Base-by-base conservation (phyloP, 2,888 invertebrate species). In the Sussaba pulchella region DNA sequence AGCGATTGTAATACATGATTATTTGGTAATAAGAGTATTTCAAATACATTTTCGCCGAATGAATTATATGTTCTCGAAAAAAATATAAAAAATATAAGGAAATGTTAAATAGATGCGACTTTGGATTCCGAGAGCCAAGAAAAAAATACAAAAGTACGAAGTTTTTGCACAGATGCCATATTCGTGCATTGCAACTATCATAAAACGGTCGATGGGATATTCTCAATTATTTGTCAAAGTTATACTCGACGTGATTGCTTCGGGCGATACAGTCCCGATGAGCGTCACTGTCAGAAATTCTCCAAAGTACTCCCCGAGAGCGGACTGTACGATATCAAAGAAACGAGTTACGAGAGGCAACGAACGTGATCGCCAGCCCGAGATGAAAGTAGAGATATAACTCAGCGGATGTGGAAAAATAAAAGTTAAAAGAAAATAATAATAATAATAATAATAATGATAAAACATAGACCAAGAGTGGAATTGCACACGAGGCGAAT, bases 221-320 rank as follows among this genome's bases (percentile, higher is more conserved):
- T 69, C 21, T 63, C 63, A 41, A 24, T 43, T 50, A 76, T 76
- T 76, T 69, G 69, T 70, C 76, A 61, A 54, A 31, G n/a, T n/a
- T 54, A 24, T 14, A 47, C 39, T 61, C 47, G 67, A 74, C 75
- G 75, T 59, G 74, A 75, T 36, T 19, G 69, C 69, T 57, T 69
- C 69, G 31, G 72, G 67, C 66, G 14, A 43, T n/a, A 63, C 61
- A 41, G 43, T 52, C 36, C n/a, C n/a, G n/a, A n/a, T 61, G 31
- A 26, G 57, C 52, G 26, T 50, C 41, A 24, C 43, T 54, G 69
- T 63, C 66, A 66, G 57, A 31, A 47, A 64, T 78, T 59, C 66
- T 50, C 66, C 21, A 39, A 26, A 47, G 66, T 57, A 50, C 39
- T 50, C 57, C 24, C 24, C 24, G 70, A 43, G 59, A 47, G 12